Evolutionary conservation across 1,140 invertebrate species (phyloP).

Genomic region (Lethrus apterus): DNA sequence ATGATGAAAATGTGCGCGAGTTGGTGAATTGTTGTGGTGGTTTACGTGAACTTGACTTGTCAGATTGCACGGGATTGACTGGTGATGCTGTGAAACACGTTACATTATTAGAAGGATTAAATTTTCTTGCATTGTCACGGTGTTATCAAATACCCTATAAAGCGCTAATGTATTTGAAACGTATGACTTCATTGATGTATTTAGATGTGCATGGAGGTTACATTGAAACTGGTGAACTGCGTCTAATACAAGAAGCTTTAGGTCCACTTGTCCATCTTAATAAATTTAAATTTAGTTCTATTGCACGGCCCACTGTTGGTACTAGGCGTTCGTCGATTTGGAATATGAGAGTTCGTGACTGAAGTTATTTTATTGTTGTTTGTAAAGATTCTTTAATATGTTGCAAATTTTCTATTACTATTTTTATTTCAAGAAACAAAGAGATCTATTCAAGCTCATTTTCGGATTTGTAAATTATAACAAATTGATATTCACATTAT

Average conservation of each 20-base stretch:
- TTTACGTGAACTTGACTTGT: slow-evolving; percentile 77
- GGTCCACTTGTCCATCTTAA: slow-evolving; percentile 53
- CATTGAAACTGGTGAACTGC: slow-evolving; percentile 31
- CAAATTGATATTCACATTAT: too few species aligned
- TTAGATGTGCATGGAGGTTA: slow-evolving; percentile 39
- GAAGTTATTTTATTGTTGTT: too few species aligned
- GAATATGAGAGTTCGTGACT: slow-evolving; percentile 77
- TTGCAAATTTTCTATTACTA: too few species aligned
- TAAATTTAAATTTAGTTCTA: slow-evolving; percentile 65
- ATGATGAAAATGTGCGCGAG: slow-evolving; percentile 59
- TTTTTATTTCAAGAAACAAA: too few species aligned
- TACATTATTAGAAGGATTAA: slow-evolving; percentile 57
- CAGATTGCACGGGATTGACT: slow-evolving; percentile 71
- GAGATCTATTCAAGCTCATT: too few species aligned
- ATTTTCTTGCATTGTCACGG: slow-evolving; percentile 74
- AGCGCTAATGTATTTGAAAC: slow-evolving; percentile 49
- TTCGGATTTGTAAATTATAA: too few species aligned
- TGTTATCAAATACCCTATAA: slow-evolving; percentile 70
- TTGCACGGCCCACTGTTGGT: slow-evolving; percentile 82
- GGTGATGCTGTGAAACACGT: slow-evolving; percentile 51
- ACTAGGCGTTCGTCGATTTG: slow-evolving; percentile 79
- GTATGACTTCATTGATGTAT: slow-evolving; percentile 30
- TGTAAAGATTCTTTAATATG: too few species aligned
- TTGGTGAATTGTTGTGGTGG: slow-evolving; percentile 59
- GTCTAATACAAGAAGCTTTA: slow-evolving; percentile 32